Percentiles rank a stretch among this genome's conserved stretches.
Conservation (phyloP, 2,888 invertebrate genomes). For the Melinaea menophilus region DNA sequence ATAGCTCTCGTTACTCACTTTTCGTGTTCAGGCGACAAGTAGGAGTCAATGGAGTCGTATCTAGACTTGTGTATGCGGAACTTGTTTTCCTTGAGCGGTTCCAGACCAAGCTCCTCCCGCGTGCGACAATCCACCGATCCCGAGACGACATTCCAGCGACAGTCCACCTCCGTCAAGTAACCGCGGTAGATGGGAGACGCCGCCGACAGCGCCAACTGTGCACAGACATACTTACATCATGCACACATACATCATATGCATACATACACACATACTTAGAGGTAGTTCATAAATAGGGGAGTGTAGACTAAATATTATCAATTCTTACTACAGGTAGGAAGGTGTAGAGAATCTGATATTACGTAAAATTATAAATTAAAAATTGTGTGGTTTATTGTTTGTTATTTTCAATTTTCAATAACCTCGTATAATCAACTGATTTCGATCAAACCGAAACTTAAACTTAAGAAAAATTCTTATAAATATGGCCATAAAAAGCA, state of each 20-base stretch:
- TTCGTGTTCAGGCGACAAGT: slow-evolving; percentile 92
- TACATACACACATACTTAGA: not conserved
- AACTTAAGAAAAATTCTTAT: no score
- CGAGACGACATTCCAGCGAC: slow-evolving; percentile 98
- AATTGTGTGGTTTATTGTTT: no score
- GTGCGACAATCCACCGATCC: slow-evolving; percentile 96
- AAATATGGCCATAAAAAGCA: no score
- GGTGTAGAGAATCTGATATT: no score
- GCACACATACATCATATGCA: slow-evolving; percentile 59
- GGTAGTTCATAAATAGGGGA: no score
- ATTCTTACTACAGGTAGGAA: no score
- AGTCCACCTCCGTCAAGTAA: slow-evolving; percentile 95
- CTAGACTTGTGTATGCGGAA: slow-evolving; percentile 95
- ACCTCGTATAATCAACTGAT: no score
- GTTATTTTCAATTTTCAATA: no score
- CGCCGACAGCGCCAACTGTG: slow-evolving; percentile 94
- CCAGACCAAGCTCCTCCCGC: slow-evolving; percentile 88
- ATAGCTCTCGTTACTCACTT: slow-evolving; percentile 62
- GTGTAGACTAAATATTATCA: no score
- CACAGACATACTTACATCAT: slow-evolving; percentile 52
- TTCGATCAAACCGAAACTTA: no score
- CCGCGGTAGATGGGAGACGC: slow-evolving; percentile 97
- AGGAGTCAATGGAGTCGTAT: slow-evolving; percentile 98
- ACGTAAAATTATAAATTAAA: no score
- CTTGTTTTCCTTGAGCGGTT: slow-evolving; percentile 75